Base-by-base conservation (phyloP, 2,888 invertebrate genomes). In the Xanthia togata region DNA sequence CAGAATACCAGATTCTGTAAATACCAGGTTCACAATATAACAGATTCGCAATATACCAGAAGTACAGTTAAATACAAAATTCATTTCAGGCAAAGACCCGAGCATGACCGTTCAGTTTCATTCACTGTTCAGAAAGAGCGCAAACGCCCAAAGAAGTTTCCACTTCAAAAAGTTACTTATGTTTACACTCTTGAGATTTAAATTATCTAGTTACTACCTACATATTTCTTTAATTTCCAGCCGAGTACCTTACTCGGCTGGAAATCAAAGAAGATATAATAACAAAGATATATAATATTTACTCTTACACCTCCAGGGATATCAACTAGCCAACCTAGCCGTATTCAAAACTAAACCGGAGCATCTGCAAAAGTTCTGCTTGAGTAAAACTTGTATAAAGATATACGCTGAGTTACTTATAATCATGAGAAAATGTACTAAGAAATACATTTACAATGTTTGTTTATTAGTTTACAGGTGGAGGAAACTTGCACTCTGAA, bases 231-330 rank as follows among this genome's bases (percentile, higher is more conserved):
- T 67, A 50, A 79, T 68, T 70, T 70, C 26, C 14, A 62, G 50
- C 20, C 5, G 12, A 70, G 26, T 55, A 60, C 31, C 31, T n/a
- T 31, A 31, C 31, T 31, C 31, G 31, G 31, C 31, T 31, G 31
- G 31, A 31, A 31, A 31, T 31, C 2, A 31, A 31, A 31, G 31
- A 31, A 31, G 31, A 2, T 31, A 23, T 60, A 60, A 23, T 53
- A 80, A 63, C 57, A 57, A n/a, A 57, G 47, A 44, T n/a, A 64
- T 35, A 70, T 71, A 59, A 31, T 76, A 65, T 80, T 80, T 70
- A 17, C 38, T 64, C 41, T 0, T 4, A 31, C 31, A 47, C 26
- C 70, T 55, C 70, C 5, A 17, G 70, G 62, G 81, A 67, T 50
- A 12, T 59, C 41, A 20, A 57, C 41, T 8, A 70, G 50, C 60